Conservation (phyloP, 2,797 vertebrate species). For the Adrianichthys oophorus region DNA sequence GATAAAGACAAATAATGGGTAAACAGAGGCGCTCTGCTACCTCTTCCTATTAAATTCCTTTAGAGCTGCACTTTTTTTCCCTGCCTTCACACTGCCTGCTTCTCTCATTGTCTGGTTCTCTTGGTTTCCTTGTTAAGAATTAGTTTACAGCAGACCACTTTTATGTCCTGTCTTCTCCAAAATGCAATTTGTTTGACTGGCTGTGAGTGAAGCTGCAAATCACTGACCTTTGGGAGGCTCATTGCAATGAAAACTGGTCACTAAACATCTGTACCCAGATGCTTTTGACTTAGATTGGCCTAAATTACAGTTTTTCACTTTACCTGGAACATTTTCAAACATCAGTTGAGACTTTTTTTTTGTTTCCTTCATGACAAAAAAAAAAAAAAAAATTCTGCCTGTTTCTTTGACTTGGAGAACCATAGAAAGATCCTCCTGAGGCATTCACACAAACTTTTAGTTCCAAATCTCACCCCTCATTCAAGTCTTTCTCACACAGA, state of each 20-base stretch:
- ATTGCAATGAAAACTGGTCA: conserved; percentile 3
- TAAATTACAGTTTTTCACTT: conserved; percentile 23
- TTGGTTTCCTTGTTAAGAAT: not conserved
- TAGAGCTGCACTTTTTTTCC: conserved; percentile 8
- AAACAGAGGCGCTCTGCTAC: conserved; percentile 32
- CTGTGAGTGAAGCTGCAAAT: conserved; percentile 6
- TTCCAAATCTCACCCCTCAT: no score
- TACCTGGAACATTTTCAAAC: not conserved
- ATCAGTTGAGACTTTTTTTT: not conserved
- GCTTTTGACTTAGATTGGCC: conserved; percentile 19
- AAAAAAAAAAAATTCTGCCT: not conserved
- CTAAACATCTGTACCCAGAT: not conserved
- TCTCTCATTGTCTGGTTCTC: no score
- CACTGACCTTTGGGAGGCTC: conserved; percentile 8
- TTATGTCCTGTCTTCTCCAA: conserved; percentile 5
- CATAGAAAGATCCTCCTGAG: not conserved
- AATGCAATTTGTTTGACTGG: conserved; percentile 13
- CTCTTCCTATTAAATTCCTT: conserved; percentile 2
- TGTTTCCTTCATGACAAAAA: conserved; percentile 9
- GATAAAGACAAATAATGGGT: conserved; percentile 47
- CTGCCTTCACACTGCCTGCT: not conserved
- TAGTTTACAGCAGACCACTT: not conserved
- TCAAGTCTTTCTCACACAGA: no score
- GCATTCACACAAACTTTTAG: no score
- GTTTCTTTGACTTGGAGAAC: no score